phyloP scores from a whole-genome alignment of 2,888 invertebrate genomes.

The Nineta flava region DNA sequence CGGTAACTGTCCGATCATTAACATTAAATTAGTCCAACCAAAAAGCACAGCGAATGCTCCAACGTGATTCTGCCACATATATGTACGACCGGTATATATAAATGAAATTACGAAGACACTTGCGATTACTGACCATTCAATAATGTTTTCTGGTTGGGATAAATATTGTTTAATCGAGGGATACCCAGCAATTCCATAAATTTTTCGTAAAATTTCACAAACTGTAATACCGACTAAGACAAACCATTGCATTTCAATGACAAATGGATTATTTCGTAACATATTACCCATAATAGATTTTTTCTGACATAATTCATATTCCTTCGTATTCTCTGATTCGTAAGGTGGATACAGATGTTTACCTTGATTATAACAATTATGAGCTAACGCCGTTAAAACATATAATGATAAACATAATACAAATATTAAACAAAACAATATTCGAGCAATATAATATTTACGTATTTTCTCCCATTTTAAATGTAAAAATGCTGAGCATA shows the following conservation, averaged over 20 bases:
- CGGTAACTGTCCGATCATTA: slow-evolving; percentile 78
- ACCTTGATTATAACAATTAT: slow-evolving; percentile 71
- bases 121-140: slow-evolving; percentile 75
- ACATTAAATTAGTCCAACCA: slow-evolving; percentile 81
- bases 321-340: slow-evolving; percentile 49
- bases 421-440: slow-evolving; percentile 64
- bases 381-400: slow-evolving; percentile 65
- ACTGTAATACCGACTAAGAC: slow-evolving; percentile 61
- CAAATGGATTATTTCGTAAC: slow-evolving; percentile 54
- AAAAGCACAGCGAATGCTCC: slow-evolving; percentile 74
- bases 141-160: slow-evolving; percentile 68
- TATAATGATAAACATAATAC: slow-evolving; percentile 67
- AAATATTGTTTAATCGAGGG: slow-evolving; percentile 68
- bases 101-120: slow-evolving; percentile 74
- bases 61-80: slow-evolving; percentile 75
- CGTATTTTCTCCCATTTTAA: slow-evolving; percentile 84
- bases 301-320: slow-evolving; percentile 59
- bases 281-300: slow-evolving; percentile 63
- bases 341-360: slow-evolving; percentile 40
- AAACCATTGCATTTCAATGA: slow-evolving; percentile 75
- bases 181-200: slow-evolving; percentile 69
- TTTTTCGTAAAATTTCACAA: slow-evolving; percentile 63
- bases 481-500: slow-evolving; percentile 75
- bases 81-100: slow-evolving; percentile 58
- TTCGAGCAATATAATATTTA: slow-evolving; percentile 67